These are phyloP conservation scores for Pseudomyrmex dendroicus DNA, from an alignment of 1,140 invertebrate species.

Conservation along the genomic window DNA sequence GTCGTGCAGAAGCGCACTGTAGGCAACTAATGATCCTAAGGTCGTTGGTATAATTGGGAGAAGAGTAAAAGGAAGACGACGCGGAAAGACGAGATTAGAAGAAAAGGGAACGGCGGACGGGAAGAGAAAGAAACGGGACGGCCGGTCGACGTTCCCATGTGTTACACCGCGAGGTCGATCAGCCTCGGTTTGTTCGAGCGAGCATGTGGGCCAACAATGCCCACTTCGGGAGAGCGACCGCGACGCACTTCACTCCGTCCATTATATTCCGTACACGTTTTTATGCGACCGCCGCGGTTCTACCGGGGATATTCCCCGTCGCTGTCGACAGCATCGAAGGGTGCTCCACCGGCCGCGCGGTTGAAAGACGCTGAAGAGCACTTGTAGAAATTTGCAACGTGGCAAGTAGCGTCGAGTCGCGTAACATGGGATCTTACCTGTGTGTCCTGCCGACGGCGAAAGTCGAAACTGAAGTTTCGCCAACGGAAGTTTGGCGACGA, in stretches of 20 bases:
- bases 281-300: constrained; percentile 69
- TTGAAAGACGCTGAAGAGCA: constrained; percentile 75
- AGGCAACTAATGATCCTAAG: constrained; percentile 38
- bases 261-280: constrained; percentile 79
- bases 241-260: constrained; percentile 81
- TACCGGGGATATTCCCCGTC: constrained; percentile 61
- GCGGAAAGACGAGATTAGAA: constrained; percentile 56
- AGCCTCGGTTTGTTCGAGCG: constrained; percentile 77
- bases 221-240: constrained; percentile 78
- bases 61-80: constrained; percentile 13
- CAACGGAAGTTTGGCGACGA: constrained; percentile 24
- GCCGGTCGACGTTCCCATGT: constrained; percentile 75
- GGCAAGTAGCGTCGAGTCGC: constrained; percentile 73
- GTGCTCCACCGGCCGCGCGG: constrained; percentile 75
- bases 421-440: constrained; percentile 65
- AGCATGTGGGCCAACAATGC: constrained; percentile 84
- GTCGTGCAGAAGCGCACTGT: constrained; percentile 34
- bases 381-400: constrained; percentile 77
- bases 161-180: constrained; percentile 79
- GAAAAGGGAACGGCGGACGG: constrained; percentile 61
- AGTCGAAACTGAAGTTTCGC: constrained; percentile 54
- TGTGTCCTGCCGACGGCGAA: constrained; percentile 66
- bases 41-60: constrained; percentile 21
- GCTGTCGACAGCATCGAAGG: constrained; percentile 71
- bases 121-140: constrained; percentile 54